Percentiles rank a stretch among this genome's conserved stretches.
These are phyloP conservation scores for Liparis tanakae DNA, from an alignment of 2,797 vertebrate genomes.

Conservation along the genomic window DNA sequence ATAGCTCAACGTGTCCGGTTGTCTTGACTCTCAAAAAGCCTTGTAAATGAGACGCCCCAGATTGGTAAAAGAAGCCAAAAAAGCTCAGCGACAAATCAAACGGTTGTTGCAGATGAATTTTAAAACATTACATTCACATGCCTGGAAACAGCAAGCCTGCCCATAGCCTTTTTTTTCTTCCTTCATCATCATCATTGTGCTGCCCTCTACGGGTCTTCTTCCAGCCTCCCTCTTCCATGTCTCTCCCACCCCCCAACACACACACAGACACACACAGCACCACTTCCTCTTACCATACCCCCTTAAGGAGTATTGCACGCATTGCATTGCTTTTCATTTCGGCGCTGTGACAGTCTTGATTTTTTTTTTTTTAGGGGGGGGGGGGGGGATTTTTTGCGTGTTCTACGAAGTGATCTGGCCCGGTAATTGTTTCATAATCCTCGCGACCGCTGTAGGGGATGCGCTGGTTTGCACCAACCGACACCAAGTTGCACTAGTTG, in stretches of 20 bases:
- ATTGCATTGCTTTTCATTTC: conserved; percentile 76
- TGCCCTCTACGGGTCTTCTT: conserved; percentile 84
- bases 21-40: conserved; percentile 38
- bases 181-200: conserved; percentile 80
- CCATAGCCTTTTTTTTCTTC: conserved; percentile 61
- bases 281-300: conserved; percentile 65
- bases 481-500: conserved; percentile 82
- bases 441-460: conserved; percentile 57
- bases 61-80: not conserved
- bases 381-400: conserved; percentile 63
- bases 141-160: conserved; percentile 41
- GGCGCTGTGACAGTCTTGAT: conserved; percentile 62
- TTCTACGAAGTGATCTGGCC: conserved; percentile 38
- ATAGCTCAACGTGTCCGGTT: conserved; percentile 17
- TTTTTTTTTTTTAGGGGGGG: conserved; percentile 7
- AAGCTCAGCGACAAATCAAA: conserved; percentile 62
- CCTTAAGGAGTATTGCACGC: conserved; percentile 75
- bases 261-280: not conserved
- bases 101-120: conserved; percentile 43
- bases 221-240: conserved; percentile 34
- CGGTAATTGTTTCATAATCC: conserved; percentile 65
- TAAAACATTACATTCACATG: conserved; percentile 36
- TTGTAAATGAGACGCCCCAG: conserved; percentile 25
- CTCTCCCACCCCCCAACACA: not conserved
- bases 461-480: conserved; percentile 65